These are phyloP conservation scores for Xestoiulus laeticollis DNA, from an alignment of 2,888 invertebrate genomes.

Conservation along the genomic window DNA sequence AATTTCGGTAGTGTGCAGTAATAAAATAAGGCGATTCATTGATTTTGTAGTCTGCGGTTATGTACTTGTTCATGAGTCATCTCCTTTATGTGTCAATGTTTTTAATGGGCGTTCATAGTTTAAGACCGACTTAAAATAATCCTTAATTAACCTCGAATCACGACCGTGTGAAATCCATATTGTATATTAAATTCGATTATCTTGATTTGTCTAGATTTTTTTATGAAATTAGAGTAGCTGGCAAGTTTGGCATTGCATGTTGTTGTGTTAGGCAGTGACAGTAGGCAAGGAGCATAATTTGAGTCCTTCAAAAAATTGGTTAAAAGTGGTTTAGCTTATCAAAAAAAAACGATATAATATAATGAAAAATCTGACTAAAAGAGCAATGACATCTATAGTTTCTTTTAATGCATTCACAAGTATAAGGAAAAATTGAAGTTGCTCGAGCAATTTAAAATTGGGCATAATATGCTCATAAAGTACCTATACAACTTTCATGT, in stretches of 20 bases:
- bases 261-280: too few relatives aligned
- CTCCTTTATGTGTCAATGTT: background rate
- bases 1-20: background rate
- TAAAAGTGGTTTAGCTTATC: background rate
- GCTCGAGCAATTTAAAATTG: background rate
- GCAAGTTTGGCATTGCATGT: too few relatives aligned
- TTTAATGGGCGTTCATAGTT: background rate
- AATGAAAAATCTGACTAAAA: background rate
- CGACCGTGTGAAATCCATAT: background rate
- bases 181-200: background rate
- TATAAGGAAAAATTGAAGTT: background rate
- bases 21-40: slow-evolving; percentile 2
- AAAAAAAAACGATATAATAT: background rate
- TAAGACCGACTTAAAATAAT: background rate
- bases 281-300: too few relatives aligned
- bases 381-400: background rate
- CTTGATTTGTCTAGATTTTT: background rate
- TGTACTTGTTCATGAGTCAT: background rate
- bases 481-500: too few relatives aligned
- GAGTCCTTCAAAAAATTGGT: too few relatives aligned
- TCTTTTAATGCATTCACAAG: background rate
- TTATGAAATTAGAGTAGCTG: background rate
- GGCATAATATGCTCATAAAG: background rate
- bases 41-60: background rate
- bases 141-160: background rate